Evolutionary conservation across 2,797 vertebrate genomes (phyloP), one percentile per base, ranked within the genome.

Genomic region (Danio jaintianensis): DNA sequence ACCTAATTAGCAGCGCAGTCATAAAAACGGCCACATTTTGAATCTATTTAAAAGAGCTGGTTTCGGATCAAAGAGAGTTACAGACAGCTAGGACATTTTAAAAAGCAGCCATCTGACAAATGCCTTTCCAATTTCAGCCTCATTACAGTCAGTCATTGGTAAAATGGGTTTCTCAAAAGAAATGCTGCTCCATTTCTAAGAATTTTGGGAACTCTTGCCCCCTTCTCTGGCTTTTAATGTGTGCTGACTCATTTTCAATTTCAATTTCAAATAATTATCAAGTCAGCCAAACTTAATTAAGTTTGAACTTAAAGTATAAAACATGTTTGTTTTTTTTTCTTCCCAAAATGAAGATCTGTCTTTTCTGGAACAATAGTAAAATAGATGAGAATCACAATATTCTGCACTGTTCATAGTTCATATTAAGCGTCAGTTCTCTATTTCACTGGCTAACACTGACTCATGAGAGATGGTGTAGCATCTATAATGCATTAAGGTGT

Each of bases 131-230:
- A 59, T 70, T 66, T 75, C 79, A 81, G 48, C 59, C 75, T 79
- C 70, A 82, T 84, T 84, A 82, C 48, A 74, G 69, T 75, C 79
- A 84, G 56, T 75, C 83, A 75, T 20, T 78, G 56, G 38, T 52
- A 62, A 67, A 79, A 75, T 75, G 42, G 18, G 45, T 63, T 61
- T 56, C 47, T 72, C 74, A 29, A 77, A 77, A 47, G 7, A 18
- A 53, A 47, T n/a, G 4, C 64, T 52, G 12, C 47, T 71, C 47
- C 4, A 20, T 62, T 79, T 75, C 59, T 53, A 56, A 63, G 47
- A 69, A 29, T 53, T 79, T 48, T 63, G 45, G 36, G 36, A 59
- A 50, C 55, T 50, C 18, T 13, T 62, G 66, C 67, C 15, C 53
- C 42, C 43, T 29, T 76, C 56, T 68, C 4, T 1, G 56, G 42